phyloP scores from a whole-genome alignment of 2,888 invertebrate species.

The Druceiella hillmani region DNA sequence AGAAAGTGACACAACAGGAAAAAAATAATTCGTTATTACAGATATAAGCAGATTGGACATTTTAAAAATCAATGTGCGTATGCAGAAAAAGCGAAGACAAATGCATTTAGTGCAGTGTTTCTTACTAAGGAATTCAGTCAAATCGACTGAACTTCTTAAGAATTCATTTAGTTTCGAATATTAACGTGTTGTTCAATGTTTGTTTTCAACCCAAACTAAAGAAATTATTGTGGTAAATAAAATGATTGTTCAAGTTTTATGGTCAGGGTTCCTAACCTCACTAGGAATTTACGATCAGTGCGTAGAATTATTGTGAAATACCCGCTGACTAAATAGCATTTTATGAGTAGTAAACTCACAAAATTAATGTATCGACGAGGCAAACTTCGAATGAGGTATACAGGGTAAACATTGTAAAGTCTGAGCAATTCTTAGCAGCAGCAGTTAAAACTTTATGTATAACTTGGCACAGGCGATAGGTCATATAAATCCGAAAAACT shows the following conservation, averaged over 20 bases:
- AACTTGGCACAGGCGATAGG: constrained; percentile 19
- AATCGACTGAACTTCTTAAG: background rate
- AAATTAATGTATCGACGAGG: constrained; percentile 6
- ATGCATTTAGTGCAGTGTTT: constrained; percentile 3
- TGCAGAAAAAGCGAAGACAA: background rate
- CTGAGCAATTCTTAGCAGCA: constrained; percentile 1
- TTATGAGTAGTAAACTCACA: background rate
- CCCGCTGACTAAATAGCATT: constrained; percentile 8
- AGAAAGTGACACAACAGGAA: too few relatives aligned
- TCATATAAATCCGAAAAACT: constrained; percentile 17
- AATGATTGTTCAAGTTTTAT: background rate
- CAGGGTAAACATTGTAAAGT: background rate
- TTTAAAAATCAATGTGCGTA: constrained; percentile 1
- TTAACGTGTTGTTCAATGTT: background rate
- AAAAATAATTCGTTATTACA: background rate
- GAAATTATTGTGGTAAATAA: constrained; percentile 1
- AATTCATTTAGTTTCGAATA: background rate
- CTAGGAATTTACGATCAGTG: constrained; percentile 21
- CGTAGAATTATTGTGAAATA: constrained; percentile 15
- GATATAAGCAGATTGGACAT: constrained; percentile 4
- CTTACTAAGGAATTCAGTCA: background rate
- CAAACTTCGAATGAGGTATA: background rate
- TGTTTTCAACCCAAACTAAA: background rate
- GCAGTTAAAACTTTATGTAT: background rate
- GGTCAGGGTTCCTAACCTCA: constrained; percentile 16